Base-by-base conservation (phyloP, 2,113 vertebrate species). In the Xyliphius kryptos region DNA sequence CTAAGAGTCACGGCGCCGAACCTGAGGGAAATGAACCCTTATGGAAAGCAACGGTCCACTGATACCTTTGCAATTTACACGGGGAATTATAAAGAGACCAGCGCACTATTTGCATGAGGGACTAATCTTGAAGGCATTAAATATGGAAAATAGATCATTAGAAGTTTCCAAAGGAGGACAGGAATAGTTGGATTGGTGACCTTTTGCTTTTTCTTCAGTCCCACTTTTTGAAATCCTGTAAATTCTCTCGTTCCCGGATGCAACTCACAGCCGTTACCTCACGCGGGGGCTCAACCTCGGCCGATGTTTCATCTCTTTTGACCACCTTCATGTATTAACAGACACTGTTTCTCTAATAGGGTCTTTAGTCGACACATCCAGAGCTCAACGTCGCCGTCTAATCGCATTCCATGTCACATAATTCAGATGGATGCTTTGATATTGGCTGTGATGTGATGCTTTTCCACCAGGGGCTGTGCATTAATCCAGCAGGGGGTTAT, bases 121-220 rank as follows among this genome's bases (percentile, higher is more conserved):
- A 69, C 57, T 56, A 47, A 65, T 61, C 62, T 65, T 17, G 67
- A 67, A 22, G 49, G 47, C 50, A 56, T 74, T 61, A 67, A 74
- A 74, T 74, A 64, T 64, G 72, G 72, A 74, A 74, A 70, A 74
- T 67, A 56, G 68, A 67, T 54, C 59, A 66, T 62, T 22, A 61
- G 26, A 65, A 61, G 11, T 36, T 47, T 56, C 43, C 16, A n/a
- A 48, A 51, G 36, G 48, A 51, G 41, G 16, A 15, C 12, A 13
- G 19, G 26, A 54, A 32, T 15, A 37, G 19, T 26, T 46, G 50
- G 13, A 15, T 17, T 46, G 50, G 13, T 26, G 55, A 38, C 19
- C n/a, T 20, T 47, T 47, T 32, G 37, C 14, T 47, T 19, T 32
- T 16, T 59, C 44, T n/a, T 55, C 51, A 74, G 56, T 63, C 72